phyloP scores from a whole-genome alignment of 1,140 invertebrate genomes.

The Phocides pigmalion region DNA sequence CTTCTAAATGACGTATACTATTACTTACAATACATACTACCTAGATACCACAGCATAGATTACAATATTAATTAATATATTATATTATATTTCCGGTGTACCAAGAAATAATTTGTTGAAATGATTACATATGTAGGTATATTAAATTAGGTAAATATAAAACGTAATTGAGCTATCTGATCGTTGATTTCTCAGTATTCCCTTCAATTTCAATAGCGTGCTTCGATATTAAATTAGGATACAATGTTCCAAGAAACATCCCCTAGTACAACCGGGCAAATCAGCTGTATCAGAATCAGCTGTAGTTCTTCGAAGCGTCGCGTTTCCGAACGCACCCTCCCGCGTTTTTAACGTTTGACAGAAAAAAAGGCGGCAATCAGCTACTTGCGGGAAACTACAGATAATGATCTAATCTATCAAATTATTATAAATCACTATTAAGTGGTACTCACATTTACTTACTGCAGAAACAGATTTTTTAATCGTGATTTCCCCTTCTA shows the following conservation, averaged over 20 bases:
- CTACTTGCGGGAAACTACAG: conserved; percentile 40
- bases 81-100: no score
- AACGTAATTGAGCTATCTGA: not conserved
- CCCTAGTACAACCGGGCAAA: conserved; percentile 22
- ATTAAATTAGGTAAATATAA: no score
- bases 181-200: not conserved
- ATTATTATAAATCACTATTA: conserved; percentile 25
- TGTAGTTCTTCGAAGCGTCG: conserved; percentile 55
- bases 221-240: not conserved
- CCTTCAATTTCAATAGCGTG: not conserved
- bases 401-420: conserved; percentile 45
- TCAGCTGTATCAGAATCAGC: no score
- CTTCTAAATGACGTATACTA: no score
- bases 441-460: not conserved
- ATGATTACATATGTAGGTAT: no score
- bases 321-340: conserved; percentile 46
- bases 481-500: not conserved
- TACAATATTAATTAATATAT: no score
- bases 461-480: not conserved
- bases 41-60: no score
- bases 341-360: conserved; percentile 38
- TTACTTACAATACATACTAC: no score
- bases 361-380: conserved; percentile 42
- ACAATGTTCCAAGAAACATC: conserved; percentile 40
- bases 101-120: no score